phyloP scores from a whole-genome alignment of 2,113 vertebrate species.

The Takifugu flavidus region DNA sequence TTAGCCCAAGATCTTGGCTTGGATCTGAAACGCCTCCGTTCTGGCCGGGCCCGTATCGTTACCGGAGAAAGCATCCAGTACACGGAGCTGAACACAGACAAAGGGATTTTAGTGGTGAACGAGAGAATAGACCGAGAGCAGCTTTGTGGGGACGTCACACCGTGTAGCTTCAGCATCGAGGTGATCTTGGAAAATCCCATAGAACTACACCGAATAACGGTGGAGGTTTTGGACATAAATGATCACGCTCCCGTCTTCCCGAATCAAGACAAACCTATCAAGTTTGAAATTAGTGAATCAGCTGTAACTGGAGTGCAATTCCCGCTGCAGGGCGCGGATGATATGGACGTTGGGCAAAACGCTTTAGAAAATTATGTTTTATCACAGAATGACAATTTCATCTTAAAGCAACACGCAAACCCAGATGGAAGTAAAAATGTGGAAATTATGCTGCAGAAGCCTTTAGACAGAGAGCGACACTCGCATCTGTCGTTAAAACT shows the following conservation, averaged over 20 bases:
- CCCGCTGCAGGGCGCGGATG: constrained; percentile 37
- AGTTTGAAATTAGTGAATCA: constrained; percentile 53
- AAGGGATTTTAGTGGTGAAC: constrained; percentile 59
- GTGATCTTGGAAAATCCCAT: constrained; percentile 68
- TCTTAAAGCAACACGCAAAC: constrained; percentile 37
- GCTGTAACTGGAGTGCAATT: constrained; percentile 30
- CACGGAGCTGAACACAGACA: constrained; percentile 64
- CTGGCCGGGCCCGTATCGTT: constrained; percentile 72
- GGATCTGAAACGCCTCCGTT: constrained; percentile 60
- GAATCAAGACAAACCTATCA: constrained; percentile 20
- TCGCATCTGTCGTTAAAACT: constrained; percentile 37
- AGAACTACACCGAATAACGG: constrained; percentile 46
- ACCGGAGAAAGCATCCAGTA: constrained; percentile 63
- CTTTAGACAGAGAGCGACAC: constrained; percentile 64
- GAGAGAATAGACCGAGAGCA: constrained; percentile 67
- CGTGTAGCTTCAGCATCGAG: constrained; percentile 66
- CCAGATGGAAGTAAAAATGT: constrained; percentile 27
- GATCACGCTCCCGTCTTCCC: constrained; percentile 49
- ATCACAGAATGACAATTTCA: constrained; percentile 43
- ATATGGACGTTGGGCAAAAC: constrained; percentile 46
- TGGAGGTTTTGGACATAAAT: constrained; percentile 64
- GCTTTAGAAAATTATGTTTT: constrained; percentile 36
- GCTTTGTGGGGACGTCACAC: constrained; percentile 53
- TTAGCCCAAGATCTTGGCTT: constrained; percentile 77
- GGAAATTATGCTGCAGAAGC: constrained; percentile 62